Evolutionary conservation across 2,797 vertebrate genomes (phyloP).

Genomic region (Mionectes olivaceus): DNA sequence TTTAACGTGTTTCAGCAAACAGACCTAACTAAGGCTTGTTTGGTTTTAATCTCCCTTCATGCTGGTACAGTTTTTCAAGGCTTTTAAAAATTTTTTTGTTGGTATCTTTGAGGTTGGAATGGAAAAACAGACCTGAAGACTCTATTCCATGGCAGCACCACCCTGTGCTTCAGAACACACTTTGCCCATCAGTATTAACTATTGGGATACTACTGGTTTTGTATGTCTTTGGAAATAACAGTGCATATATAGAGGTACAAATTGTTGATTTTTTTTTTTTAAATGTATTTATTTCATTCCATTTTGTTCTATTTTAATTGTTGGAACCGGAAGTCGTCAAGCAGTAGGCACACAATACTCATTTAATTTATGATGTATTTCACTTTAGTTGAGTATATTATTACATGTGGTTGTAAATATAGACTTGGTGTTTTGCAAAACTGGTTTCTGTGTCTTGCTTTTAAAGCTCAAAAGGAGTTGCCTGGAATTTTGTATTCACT

Average conservation of each 20-base stretch:
- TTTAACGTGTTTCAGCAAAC: conserved; percentile 26
- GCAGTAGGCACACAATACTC: conserved; percentile 77
- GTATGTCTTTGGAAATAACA: conserved; percentile 74
- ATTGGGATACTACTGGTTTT: conserved; percentile 81
- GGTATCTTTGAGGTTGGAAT: conserved; percentile 23
- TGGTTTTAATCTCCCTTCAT: conserved; percentile 54
- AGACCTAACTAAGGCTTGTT: conserved; percentile 18
- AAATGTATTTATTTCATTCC: conserved; percentile 85
- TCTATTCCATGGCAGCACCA: conserved; percentile 30
- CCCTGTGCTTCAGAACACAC: conserved; percentile 67
- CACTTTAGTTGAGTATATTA: conserved; percentile 82
- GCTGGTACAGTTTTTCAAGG: conserved; percentile 68
- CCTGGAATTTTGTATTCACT: background rate
- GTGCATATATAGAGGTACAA: conserved; percentile 81
- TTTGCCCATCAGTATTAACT: conserved; percentile 83
- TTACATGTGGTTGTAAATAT: conserved; percentile 85
- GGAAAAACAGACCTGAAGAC: conserved; percentile 25
- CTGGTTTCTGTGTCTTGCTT: conserved; percentile 71
- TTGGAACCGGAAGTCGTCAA: conserved; percentile 77
- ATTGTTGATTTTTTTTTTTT: conserved; percentile 62
- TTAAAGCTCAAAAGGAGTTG: background rate
- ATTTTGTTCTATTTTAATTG: conserved; percentile 82
- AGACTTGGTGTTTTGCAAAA: conserved; percentile 84
- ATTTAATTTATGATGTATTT: conserved; percentile 86
- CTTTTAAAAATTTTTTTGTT: conserved; percentile 1